Percentiles rank a stretch among this genome's conserved stretches.
Evolutionary conservation across 2,797 vertebrate genomes (phyloP).

Genomic region (Heteromormyrus szaboi): DNA sequence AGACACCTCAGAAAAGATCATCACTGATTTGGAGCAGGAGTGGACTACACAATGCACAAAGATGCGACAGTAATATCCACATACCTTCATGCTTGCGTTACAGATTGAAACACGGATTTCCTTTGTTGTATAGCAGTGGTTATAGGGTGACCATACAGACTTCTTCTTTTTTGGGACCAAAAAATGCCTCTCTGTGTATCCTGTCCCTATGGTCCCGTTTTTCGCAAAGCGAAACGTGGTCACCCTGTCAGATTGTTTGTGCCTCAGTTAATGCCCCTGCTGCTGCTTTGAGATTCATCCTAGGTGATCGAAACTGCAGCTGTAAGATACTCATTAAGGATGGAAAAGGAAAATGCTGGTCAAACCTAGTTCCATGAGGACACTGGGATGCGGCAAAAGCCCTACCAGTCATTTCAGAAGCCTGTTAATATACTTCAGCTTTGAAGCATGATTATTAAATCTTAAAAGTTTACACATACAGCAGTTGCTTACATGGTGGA

Average conservation of each 20-base stretch:
- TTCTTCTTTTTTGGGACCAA: background rate
- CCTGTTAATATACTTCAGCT: constrained; percentile 51
- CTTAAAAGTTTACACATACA: constrained; percentile 36
- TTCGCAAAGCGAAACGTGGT: background rate
- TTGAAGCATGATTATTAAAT: constrained; percentile 48
- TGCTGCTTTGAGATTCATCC: constrained; percentile 30
- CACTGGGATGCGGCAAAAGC: constrained; percentile 32
- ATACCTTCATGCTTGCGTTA: background rate
- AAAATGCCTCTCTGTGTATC: background rate
- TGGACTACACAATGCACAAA: constrained; percentile 63
- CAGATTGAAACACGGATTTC: background rate
- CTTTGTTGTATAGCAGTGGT: background rate
- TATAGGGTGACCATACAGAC: background rate
- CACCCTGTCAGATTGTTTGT: constrained; percentile 1
- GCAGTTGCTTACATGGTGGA: constrained; percentile 20
- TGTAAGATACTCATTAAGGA: constrained; percentile 32
- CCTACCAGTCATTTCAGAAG: constrained; percentile 36
- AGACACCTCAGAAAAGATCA: constrained; percentile 76
- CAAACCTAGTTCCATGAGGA: constrained; percentile 30
- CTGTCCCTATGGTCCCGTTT: background rate
- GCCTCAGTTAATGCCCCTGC: constrained; percentile 30
- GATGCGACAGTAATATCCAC: constrained; percentile 63
- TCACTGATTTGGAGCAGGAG: constrained; percentile 70
- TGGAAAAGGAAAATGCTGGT: constrained; percentile 31
- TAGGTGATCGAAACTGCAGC: constrained; percentile 38